These are phyloP conservation scores for Solen grandis DNA, from an alignment of 1,140 invertebrate species.

Conservation along the genomic window DNA sequence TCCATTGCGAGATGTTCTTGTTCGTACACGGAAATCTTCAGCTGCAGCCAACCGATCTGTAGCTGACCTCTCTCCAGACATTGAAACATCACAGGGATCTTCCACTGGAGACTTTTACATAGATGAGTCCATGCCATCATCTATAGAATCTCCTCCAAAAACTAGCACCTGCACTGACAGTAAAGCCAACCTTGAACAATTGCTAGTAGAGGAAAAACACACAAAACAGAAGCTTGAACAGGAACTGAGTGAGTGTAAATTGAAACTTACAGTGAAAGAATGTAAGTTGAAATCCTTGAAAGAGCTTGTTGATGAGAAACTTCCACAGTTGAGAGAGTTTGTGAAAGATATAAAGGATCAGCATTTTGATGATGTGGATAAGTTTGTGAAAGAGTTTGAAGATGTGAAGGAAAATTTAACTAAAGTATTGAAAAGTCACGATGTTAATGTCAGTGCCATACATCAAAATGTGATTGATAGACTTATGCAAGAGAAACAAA, in stretches of 20 bases:
- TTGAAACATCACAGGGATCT: constrained; percentile 84
- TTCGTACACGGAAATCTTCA: constrained; percentile 34
- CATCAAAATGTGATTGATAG: constrained; percentile 22
- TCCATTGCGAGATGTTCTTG: no score
- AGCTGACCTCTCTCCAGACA: constrained; percentile 70
- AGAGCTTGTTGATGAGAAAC: constrained; percentile 48
- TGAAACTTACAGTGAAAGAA: constrained; percentile 46
- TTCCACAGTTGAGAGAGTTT: constrained; percentile 35
- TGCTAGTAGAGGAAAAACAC: constrained; percentile 57
- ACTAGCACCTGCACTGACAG: constrained; percentile 48
- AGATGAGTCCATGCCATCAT: constrained; percentile 87
- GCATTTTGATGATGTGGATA: constrained; percentile 29
- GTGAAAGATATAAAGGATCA: constrained; percentile 33
- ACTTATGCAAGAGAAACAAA: not conserved
- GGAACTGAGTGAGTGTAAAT: constrained; percentile 50
- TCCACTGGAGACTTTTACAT: constrained; percentile 91
- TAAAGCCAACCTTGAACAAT: constrained; percentile 44
- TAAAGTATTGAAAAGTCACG: constrained; percentile 9
- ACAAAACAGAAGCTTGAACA: constrained; percentile 42
- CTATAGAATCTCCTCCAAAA: constrained; percentile 77
- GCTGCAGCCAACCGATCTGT: no score
- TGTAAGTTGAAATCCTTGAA: constrained; percentile 55
- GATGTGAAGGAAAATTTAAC: constrained; percentile 19
- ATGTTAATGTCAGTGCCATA: not conserved
- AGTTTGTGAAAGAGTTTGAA: constrained; percentile 35